Conservation (phyloP, 2,797 vertebrate genomes). For the Cebuella pygmaea region DNA sequence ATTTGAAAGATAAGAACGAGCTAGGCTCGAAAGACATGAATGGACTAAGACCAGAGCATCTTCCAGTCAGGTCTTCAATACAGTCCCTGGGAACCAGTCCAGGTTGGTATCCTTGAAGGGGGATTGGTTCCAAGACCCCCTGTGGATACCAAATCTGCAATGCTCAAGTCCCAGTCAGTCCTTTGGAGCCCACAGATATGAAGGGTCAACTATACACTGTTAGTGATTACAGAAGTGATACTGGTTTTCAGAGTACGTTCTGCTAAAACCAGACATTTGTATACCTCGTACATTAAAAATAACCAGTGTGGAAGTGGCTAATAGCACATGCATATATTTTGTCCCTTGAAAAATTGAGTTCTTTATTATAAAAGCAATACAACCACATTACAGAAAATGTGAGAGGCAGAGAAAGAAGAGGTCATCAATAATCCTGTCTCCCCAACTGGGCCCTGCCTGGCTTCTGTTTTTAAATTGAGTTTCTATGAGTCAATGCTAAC, state of each 20-base stretch:
- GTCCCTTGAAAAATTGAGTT: slow-evolving; percentile 1
- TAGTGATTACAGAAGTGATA: not conserved
- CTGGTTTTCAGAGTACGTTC: not conserved
- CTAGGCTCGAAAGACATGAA: not conserved
- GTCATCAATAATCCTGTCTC: not conserved
- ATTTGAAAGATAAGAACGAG: not conserved
- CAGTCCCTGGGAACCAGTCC: not conserved
- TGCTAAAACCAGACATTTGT: not conserved
- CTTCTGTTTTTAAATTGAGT: slow-evolving; percentile 44
- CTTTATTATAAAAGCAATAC: not conserved
- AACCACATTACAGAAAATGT: slow-evolving; percentile 43
- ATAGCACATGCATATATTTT: not conserved
- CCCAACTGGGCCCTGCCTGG: not conserved
- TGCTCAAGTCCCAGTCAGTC: not conserved
- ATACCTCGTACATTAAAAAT: not conserved
- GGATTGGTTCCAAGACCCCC: not conserved
- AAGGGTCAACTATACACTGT: not conserved
- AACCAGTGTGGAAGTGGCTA: not conserved
- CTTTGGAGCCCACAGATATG: not conserved
- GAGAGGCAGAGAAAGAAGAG: not conserved
- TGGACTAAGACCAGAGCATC: not conserved
- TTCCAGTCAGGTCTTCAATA: not conserved
- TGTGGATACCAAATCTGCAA: not conserved
- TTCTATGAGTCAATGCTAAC: slow-evolving; percentile 21
- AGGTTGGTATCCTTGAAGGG: not conserved